A percentile compares a stretch with the other conserved stretches of the same genome.
Conservation (phyloP, 2,888 invertebrate genomes). For the Vannuccia rotundouncinata region DNA sequence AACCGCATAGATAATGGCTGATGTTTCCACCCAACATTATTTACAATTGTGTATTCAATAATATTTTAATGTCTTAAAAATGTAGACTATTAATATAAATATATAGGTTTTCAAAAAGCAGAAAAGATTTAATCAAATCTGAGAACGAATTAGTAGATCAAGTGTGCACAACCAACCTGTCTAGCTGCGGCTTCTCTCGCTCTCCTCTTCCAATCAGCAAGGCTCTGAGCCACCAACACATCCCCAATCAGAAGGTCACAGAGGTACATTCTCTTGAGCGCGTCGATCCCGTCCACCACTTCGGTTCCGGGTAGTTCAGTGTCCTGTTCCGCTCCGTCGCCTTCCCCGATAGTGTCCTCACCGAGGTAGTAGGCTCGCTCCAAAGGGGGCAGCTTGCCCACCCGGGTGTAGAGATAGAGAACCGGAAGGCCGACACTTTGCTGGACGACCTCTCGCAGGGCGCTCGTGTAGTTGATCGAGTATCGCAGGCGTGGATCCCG, state of each 20-base stretch:
- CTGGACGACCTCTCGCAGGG: conserved; percentile 14
- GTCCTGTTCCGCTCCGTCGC: not conserved
- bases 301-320: not conserved
- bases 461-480: conserved; percentile 7
- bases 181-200: conserved; percentile 28
- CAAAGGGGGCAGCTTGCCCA: conserved; percentile 3
- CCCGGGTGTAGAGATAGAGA: conserved; percentile 16
- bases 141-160: too few species aligned
- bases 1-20: too few species aligned
- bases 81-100: too few species aligned
- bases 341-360: not conserved
- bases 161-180: not conserved
- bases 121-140: too few species aligned
- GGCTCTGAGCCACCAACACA: conserved; percentile 7
- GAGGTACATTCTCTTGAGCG: not conserved
- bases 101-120: too few species aligned
- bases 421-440: not conserved
- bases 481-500: not conserved
- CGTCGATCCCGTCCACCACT: not conserved
- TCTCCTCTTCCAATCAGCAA: conserved; percentile 28
- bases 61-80: too few species aligned
- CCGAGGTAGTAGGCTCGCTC: conserved; percentile 22
- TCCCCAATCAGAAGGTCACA: conserved; percentile 35
- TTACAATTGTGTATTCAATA: too few species aligned
- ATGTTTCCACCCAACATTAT: too few species aligned